These are phyloP conservation scores for Timema cristinae DNA, from an alignment of 2,888 invertebrate species.

Conservation along the genomic window DNA sequence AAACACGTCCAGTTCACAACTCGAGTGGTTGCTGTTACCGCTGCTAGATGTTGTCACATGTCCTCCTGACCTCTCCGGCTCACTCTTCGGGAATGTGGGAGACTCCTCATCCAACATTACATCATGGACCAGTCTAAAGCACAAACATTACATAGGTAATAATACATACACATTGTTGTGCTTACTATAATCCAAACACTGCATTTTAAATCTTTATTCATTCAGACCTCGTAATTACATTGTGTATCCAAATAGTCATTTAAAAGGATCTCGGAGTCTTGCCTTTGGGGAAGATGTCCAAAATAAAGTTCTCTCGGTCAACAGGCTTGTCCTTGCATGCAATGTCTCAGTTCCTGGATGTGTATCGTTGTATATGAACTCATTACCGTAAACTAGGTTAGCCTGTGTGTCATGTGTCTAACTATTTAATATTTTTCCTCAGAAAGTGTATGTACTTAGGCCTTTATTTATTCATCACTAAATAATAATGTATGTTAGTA, in stretches of 20 bases:
- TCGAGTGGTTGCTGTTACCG: slow-evolving; percentile 22
- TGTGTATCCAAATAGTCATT: not conserved
- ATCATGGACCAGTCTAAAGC: slow-evolving; percentile 75
- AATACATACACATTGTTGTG: not conserved
- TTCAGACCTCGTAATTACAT: not conserved
- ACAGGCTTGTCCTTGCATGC: no score
- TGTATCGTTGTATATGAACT: no score
- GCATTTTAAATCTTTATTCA: not conserved
- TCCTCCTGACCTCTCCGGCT: slow-evolving; percentile 44
- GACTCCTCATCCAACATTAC: slow-evolving; percentile 77
- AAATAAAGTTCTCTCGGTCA: no score
- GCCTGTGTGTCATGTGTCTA: no score
- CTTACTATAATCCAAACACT: not conserved
- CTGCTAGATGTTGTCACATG: no score
- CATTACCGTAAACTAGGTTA: no score
- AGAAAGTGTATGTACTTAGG: no score
- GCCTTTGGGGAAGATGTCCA: not conserved
- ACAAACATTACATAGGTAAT: slow-evolving; percentile 20
- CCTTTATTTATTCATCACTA: no score
- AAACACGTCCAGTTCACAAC: slow-evolving; percentile 43
- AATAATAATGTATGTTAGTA: no score
- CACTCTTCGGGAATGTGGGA: slow-evolving; percentile 70
- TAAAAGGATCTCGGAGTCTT: not conserved
- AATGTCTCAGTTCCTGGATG: no score
- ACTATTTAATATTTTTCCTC: no score